phyloP scores from a whole-genome alignment of 2,797 vertebrate genomes.

The Schizopygopsis pylzovi region DNA sequence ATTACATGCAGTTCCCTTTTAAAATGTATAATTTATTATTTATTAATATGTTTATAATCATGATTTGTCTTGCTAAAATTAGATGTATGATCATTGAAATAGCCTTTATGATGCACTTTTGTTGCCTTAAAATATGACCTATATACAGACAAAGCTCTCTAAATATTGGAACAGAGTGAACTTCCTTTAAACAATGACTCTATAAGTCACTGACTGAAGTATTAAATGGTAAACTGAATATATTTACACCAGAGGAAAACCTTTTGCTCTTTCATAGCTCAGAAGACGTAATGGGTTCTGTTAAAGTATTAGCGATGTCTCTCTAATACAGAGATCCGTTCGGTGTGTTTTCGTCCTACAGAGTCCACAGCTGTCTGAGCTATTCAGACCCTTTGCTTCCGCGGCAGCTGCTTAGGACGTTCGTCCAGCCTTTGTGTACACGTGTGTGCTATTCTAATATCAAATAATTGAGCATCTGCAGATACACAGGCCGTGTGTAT shows the following conservation, averaged over 20 bases:
- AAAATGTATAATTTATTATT: neutral
- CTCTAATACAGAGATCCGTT: neutral
- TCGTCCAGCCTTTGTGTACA: constrained; percentile 33
- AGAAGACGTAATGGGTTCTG: neutral
- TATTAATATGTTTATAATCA: neutral
- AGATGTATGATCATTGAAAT: neutral
- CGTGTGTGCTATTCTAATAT: constrained; percentile 38
- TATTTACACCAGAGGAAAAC: neutral
- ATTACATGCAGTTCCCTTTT: neutral
- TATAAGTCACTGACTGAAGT: neutral
- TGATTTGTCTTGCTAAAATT: neutral
- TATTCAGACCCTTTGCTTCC: constrained; percentile 66
- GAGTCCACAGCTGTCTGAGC: constrained; percentile 78
- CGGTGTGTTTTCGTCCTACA: constrained; percentile 40
- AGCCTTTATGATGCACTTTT: too few relatives aligned
- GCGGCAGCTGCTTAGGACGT: constrained; percentile 71
- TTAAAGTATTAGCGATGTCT: neutral
- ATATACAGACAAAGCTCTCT: neutral
- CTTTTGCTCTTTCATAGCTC: neutral
- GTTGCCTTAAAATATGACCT: neutral
- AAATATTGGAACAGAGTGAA: neutral
- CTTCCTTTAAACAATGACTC: neutral
- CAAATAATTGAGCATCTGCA: constrained; percentile 35
- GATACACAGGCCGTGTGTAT: constrained; percentile 32
- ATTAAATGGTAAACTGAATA: neutral